Evolutionary conservation across 2,113 vertebrate genomes (phyloP).

Genomic region (Brachypodius melanocephalos): DNA sequence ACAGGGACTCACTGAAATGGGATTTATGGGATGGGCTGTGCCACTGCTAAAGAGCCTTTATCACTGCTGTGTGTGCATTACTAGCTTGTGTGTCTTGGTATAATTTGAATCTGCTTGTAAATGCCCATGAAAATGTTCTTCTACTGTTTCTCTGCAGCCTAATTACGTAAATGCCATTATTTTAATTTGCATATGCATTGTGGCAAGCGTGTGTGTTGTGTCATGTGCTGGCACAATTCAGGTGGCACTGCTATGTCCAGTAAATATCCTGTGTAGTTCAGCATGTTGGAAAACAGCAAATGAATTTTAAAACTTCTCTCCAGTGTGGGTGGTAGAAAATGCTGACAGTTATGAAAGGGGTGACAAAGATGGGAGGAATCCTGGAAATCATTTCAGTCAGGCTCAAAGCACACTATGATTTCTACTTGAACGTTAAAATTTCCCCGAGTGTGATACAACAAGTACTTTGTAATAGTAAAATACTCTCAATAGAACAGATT

Average conservation of each 20-base stretch:
- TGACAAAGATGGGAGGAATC: neutral
- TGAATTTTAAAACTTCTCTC: neutral
- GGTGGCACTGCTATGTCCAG: neutral
- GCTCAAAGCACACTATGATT: neutral
- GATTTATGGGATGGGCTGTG: neutral
- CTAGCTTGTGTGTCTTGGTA: neutral
- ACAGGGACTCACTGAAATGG: neutral
- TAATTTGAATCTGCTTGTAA: neutral
- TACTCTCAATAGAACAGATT: neutral
- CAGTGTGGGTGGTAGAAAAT: neutral
- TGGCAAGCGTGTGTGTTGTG: neutral
- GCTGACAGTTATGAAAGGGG: neutral
- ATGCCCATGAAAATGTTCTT: neutral
- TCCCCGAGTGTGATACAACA: fast-evolving
- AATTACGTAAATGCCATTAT: neutral
- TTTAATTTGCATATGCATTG: neutral
- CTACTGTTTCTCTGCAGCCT: neutral
- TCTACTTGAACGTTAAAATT: neutral
- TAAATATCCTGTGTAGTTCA: neutral
- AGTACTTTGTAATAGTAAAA: neutral
- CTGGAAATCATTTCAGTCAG: neutral
- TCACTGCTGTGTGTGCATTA: neutral
- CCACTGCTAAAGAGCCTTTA: neutral
- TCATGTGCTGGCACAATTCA: neutral
- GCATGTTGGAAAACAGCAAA: neutral